These are phyloP conservation scores for Marronus borbonicus DNA, from an alignment of 2,888 invertebrate species.

Conservation along the genomic window DNA sequence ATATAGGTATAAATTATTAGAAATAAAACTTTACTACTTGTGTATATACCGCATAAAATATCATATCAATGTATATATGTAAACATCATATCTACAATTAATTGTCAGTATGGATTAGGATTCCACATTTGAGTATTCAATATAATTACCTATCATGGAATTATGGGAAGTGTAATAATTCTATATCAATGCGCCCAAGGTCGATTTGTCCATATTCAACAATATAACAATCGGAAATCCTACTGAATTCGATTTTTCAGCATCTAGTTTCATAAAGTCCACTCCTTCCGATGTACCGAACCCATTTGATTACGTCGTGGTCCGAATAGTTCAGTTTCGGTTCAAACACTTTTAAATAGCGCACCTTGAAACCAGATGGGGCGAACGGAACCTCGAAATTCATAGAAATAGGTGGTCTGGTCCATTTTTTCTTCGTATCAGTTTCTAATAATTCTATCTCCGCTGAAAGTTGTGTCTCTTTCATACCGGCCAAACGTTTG, in stretches of 20 bases:
- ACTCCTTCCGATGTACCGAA: conserved; percentile 98
- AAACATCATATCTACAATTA: conserved; percentile 39
- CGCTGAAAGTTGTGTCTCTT: conserved; percentile 98
- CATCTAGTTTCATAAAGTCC: conserved; percentile 99
- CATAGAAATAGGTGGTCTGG: conserved; percentile 99
- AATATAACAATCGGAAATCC: neutral
- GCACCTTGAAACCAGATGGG: conserved; percentile 99
- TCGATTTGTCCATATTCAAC: conserved; percentile 31
- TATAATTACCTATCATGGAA: conserved; percentile 26
- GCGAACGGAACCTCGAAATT: conserved; percentile 99
- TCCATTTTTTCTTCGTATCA: conserved; percentile 99
- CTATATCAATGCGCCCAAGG: conserved; percentile 1
- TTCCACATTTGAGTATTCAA: conserved; percentile 32
- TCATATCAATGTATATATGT: conserved; percentile 37
- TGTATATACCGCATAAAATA: conserved; percentile 36
- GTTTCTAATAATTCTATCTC: conserved; percentile 99
- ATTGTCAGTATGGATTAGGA: conserved; percentile 10
- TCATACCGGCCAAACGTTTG: conserved; percentile 97
- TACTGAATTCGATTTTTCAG: conserved; percentile 70
- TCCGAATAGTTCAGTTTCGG: conserved; percentile 99
- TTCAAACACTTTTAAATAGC: conserved; percentile 99
- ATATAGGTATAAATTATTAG: conserved; percentile 30
- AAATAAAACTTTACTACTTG: conserved; percentile 31
- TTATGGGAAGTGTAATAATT: conserved; percentile 24
- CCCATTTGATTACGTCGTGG: conserved; percentile 99